Percentiles rank a stretch among this genome's conserved stretches.
Evolutionary conservation across 2,888 invertebrate species (phyloP).

Genomic region (Drosophila multiciliata): DNA sequence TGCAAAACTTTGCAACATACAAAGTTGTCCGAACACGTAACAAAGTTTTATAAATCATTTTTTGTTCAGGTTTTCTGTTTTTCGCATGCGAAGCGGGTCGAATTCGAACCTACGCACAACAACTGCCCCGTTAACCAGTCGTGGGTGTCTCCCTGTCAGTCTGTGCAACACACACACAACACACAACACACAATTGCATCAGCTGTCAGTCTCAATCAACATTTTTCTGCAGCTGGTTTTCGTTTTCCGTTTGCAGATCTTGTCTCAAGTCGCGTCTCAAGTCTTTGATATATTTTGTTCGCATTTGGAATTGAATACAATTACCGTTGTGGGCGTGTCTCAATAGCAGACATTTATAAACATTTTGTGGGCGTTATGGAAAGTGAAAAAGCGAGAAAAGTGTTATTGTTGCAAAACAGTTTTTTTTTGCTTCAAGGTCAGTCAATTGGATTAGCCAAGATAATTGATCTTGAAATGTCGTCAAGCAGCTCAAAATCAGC

Average conservation of each 20-base stretch:
- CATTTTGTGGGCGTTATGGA: conserved; percentile 32
- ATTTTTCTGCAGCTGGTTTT: conserved; percentile 50
- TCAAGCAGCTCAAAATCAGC: background rate
- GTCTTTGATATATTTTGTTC: conserved; percentile 30
- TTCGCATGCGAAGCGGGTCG: conserved; percentile 30
- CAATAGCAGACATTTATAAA: conserved; percentile 9
- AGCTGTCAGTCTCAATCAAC: conserved; percentile 66
- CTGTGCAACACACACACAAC: conserved; percentile 2
- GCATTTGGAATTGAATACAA: conserved; percentile 67
- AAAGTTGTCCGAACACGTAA: conserved; percentile 46
- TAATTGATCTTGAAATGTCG: conserved; percentile 27
- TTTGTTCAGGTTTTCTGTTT: conserved; percentile 4
- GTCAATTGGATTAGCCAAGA: conserved; percentile 22
- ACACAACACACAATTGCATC: background rate
- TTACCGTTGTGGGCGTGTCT: conserved; percentile 46
- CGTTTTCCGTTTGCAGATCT: conserved; percentile 62
- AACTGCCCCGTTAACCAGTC: conserved; percentile 23
- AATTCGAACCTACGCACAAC: conserved; percentile 31
- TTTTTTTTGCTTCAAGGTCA: conserved; percentile 35
- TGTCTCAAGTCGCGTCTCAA: conserved; percentile 54
- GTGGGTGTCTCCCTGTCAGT: conserved; percentile 36
- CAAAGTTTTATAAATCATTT: conserved; percentile 21
- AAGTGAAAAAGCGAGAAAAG: conserved; percentile 45
- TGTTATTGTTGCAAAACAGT: background rate
- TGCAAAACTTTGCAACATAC: conserved; percentile 60